A percentile compares a stretch with the other conserved stretches of the same genome.
phyloP scores from a whole-genome alignment of 2,888 invertebrate species.

The Drosophila formosana region DNA sequence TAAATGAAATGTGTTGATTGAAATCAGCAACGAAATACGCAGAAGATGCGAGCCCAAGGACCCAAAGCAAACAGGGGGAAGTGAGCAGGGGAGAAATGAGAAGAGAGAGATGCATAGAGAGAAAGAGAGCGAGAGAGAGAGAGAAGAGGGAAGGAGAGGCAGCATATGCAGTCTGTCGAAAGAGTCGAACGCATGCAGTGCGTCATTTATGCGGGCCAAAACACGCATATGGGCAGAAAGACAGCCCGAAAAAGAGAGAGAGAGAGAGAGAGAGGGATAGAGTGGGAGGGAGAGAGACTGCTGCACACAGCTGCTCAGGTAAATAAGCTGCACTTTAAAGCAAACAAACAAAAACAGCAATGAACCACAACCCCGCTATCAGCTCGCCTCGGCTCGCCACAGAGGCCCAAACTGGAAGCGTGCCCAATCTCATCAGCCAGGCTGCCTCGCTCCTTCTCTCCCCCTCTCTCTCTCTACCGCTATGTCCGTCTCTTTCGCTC shows the following conservation, averaged over 20 bases:
- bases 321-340: slow-evolving; percentile 72
- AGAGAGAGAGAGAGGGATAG: neutral
- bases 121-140: slow-evolving; percentile 9
- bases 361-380: neutral
- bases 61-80: slow-evolving; percentile 4
- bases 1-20: slow-evolving; percentile 66
- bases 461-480: neutral
- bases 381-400: neutral
- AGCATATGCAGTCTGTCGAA: slow-evolving; percentile 39
- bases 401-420: slow-evolving; percentile 23
- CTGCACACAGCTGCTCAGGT: slow-evolving; percentile 43
- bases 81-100: slow-evolving; percentile 5
- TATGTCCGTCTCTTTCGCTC: neutral
- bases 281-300: neutral
- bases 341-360: slow-evolving; percentile 49
- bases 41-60: slow-evolving; percentile 3
- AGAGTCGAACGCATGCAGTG: slow-evolving; percentile 41
- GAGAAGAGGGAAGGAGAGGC: neutral
- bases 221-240: slow-evolving; percentile 7
- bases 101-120: slow-evolving; percentile 3
- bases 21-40: slow-evolving; percentile 59
- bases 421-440: slow-evolving; percentile 34
- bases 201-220: slow-evolving; percentile 66
- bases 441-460: neutral
- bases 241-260: neutral